Base-by-base conservation (phyloP, 2,888 invertebrate genomes). In the Teleiodes luculella region DNA sequence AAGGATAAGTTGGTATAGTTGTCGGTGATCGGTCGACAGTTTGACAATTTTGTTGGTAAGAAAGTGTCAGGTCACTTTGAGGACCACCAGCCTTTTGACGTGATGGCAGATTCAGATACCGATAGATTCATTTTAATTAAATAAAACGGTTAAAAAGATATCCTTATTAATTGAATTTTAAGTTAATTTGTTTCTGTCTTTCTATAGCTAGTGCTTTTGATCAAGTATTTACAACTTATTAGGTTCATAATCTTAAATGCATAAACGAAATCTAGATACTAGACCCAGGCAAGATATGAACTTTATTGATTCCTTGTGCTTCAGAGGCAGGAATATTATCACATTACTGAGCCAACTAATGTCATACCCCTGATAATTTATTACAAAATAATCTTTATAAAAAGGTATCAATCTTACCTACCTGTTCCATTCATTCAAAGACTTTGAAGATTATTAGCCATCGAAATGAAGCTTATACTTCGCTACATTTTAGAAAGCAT, bases 1-100 rank as follows among this genome's bases (percentile, higher is more conserved):
- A 55, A 36, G 41, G 36, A 7, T 14, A 58, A 67, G 41, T 61
- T 70, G 62, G 79, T 69, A 53, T 54, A 54, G 63, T 65, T 67
- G 70, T 76, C 74, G 20, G 70, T 80, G 85, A 85, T 80, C 70
- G 82, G 78, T 76, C 74, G 85, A 86, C 87, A 83, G 83, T 83
- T 86, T 86, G 86, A 86, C 86, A 86, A 85, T 86, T 82, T 78
- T 72, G 76, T 76, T 73, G 73, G 65, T 64, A 70, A 70, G 79
- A 80, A 85, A 83, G 82, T 85, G 86, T 83, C 86, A 83, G 74
- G 62, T 64, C 58, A 61, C 55, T 64, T 67, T 70, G 76, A 79
- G 63, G 87, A 87, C 87, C 87, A 87, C 87, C 87, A 67, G 64
- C 81, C 63, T 61, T 60, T 74, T 68, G 72, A 72, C 72, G 73